Conservation (phyloP, 2,797 vertebrate genomes). For the Coregonus sp. region DNA sequence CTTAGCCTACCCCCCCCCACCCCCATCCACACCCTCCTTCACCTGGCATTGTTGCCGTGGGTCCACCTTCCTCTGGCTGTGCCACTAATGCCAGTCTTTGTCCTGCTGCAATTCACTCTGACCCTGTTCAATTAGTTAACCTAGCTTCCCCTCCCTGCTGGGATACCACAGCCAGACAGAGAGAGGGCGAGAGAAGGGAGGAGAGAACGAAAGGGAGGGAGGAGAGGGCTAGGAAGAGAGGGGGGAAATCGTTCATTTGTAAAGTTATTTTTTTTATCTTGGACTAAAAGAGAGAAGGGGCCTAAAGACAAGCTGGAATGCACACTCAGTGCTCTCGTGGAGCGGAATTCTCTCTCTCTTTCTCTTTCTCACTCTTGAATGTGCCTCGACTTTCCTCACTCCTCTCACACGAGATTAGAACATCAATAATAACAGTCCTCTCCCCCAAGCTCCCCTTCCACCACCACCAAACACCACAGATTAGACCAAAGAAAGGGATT, state of each 20-base stretch:
- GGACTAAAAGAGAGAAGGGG: not conserved
- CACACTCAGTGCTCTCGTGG: constrained; percentile 6
- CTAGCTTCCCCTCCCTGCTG: constrained; percentile 89
- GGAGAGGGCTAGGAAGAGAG: constrained; percentile 30
- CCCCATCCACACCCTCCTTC: constrained; percentile 79
- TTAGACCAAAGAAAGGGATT: constrained; percentile 69
- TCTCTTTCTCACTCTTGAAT: constrained; percentile 22
- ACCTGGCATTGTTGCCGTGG: constrained; percentile 83
- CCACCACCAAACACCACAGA: constrained; percentile 64
- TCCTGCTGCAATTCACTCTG: constrained; percentile 84
- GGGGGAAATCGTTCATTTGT: constrained; percentile 19
- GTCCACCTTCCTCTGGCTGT: constrained; percentile 83
- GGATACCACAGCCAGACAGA: constrained; percentile 50
- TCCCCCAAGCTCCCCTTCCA: constrained; percentile 33
- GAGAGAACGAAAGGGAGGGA: not conserved
- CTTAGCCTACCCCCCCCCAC: constrained; percentile 56
- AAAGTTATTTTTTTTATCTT: not conserved
- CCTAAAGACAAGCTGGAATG: too few species aligned
- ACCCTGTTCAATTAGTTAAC: constrained; percentile 93
- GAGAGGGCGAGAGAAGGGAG: constrained; percentile 14
- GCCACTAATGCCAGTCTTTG: constrained; percentile 79
- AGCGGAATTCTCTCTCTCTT: constrained; percentile 26
- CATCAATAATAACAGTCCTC: constrained; percentile 22
- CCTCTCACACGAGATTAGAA: constrained; percentile 58
- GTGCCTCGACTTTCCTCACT: constrained; percentile 9